Base-by-base conservation (phyloP, 1,140 invertebrate genomes). In the Drosophila teissieri region DNA sequence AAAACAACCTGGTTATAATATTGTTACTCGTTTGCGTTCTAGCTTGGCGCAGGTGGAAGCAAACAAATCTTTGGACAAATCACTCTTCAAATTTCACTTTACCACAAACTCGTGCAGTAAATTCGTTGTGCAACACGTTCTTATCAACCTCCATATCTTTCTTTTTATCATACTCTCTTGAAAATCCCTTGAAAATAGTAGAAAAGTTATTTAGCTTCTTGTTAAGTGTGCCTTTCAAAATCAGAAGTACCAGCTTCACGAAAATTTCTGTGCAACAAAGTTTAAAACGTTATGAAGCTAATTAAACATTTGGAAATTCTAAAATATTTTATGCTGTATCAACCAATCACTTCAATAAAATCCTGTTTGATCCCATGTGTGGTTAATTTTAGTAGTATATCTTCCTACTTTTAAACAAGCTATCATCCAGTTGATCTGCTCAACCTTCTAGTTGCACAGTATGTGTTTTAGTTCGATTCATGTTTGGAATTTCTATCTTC, bases 1-100 rank as follows among this genome's bases (percentile, higher is more conserved):
- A 55, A 78, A 88, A 88, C 83, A 88, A 83, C 83, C 84, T 80
- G 63, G 57, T 70, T 88, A 54, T 73, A 67, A 69, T 86, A 78
- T 80, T 45, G 36, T 27, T 69, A 15, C 36, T 42, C 46, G 17
- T 72, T 39, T 54, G 40, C 56, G 31, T 68, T 39, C 53, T 49
- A 27, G 12, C 36, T 58, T 62, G 45, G 15, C 27, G 40, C 17
- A 19, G 3, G 19, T 36, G 12, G n/a, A 34, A 31, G 10, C 48
- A 58, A 70, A 63, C 45, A n/a, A 19, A 61, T 62, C 27, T 53
- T 64, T 65, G 53, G 53, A 22, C 37, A 52, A 51, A 68, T 68
- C 58, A 68, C 60, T 64, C 60, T 62, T 34, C 37, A 6, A 45
- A 39, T 57, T 27, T 24, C 45, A 70, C 15, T 27, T 17, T 58